Percentiles rank a stretch among this genome's conserved stretches.
Conservation (phyloP, 64 coral and sea anemone genomes). For the Trachythela sp. region DNA sequence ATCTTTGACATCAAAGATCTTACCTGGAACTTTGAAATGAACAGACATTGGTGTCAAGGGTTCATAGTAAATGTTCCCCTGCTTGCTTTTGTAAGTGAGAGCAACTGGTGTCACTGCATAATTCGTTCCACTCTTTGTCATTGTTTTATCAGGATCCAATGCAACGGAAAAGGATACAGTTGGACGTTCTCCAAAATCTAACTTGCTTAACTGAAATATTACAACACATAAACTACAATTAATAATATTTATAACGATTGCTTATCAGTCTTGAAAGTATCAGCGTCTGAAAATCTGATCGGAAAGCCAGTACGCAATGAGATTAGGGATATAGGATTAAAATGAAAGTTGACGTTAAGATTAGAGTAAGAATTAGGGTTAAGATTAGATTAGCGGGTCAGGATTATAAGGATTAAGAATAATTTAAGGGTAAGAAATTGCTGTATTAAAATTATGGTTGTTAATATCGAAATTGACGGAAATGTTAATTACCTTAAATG, state of each 20-base stretch:
- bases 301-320: no score
- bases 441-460: no score
- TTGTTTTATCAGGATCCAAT: neutral
- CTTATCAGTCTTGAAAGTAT: no score
- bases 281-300: no score
- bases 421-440: no score
- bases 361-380: no score
- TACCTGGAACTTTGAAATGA: neutral
- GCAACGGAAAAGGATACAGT: neutral
- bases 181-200: neutral
- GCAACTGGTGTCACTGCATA: neutral
- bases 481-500: constrained; percentile 29
- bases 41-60: neutral
- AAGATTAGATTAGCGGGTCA: no score
- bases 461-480: no score
- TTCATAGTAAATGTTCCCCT: neutral
- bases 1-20: neutral
- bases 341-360: no score
- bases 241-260: neutral
- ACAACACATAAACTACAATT: neutral
- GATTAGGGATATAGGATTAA: no score
- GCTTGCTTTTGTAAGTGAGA: neutral
- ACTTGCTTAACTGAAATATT: neutral
- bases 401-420: no score
- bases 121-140: neutral